phyloP scores from a whole-genome alignment of 2,113 vertebrate species.

The Pelvicachromis taeniatus region DNA sequence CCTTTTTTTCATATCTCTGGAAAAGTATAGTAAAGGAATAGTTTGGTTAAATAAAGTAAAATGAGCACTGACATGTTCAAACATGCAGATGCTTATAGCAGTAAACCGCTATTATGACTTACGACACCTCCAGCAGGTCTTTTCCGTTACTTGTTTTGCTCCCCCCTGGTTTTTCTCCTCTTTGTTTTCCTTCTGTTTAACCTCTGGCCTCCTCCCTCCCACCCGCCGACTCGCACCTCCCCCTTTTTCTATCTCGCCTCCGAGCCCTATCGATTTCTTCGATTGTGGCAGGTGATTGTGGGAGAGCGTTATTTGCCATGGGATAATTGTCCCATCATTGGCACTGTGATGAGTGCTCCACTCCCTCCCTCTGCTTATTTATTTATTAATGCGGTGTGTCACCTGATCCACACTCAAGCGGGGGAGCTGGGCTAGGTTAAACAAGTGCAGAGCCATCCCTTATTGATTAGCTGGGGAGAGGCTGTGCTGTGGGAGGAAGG shows the following conservation, averaged over 20 bases:
- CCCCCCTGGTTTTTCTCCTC: background rate
- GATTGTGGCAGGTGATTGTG: slow-evolving; percentile 51
- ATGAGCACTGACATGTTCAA: background rate
- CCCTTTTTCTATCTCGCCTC: background rate
- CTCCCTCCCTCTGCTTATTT: slow-evolving; percentile 43
- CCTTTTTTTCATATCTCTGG: too few relatives aligned
- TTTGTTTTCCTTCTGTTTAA: background rate
- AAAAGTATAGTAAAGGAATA: background rate
- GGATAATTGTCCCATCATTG: slow-evolving; percentile 71
- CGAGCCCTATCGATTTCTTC: slow-evolving; percentile 63
- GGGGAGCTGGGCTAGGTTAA: slow-evolving; percentile 34
- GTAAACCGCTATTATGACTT: background rate
- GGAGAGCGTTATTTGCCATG: slow-evolving; percentile 60
- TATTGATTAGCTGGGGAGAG: slow-evolving; percentile 30
- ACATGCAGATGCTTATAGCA: background rate
- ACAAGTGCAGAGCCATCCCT: slow-evolving; percentile 26
- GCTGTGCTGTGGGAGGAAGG: background rate
- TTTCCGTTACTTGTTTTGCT: background rate
- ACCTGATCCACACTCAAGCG: slow-evolving; percentile 30
- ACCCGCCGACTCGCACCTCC: background rate
- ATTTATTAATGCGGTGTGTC: slow-evolving; percentile 61
- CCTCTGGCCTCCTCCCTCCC: background rate
- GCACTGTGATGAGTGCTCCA: slow-evolving; percentile 46
- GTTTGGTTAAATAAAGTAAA: background rate
- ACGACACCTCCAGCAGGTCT: background rate